Base-by-base conservation (phyloP, 2,113 vertebrate species). In the Nothobranchius furzeri region DNA sequence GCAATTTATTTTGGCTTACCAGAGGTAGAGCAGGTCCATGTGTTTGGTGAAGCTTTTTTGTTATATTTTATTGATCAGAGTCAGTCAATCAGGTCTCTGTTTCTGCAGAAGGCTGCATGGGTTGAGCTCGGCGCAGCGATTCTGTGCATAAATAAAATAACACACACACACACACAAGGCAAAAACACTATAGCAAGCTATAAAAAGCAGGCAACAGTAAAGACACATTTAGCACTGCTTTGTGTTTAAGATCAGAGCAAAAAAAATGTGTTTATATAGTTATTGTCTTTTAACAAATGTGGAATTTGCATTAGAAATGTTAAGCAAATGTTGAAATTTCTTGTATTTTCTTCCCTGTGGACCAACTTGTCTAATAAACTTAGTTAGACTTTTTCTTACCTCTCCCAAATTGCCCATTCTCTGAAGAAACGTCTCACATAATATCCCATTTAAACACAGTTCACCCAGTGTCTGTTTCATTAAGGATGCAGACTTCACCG, bases 401-500 rank as follows among this genome's bases (percentile, higher is more conserved):
- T 49, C 45, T 65, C 12, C 43, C 12, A 11, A 67, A 80, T 68
- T 64, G 62, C 52, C 69, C 70, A 46, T 64, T 76, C 25, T 70
- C 57, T 66, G 49, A 78, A 55, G 75, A 81, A 80, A 87, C 61
- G 59, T 25, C 64, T 65, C 74, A 74, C 50, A 55, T 42, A 63
- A 68, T 58, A 49, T 59, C 36, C 49, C 68, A 75, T 58, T 64
- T 57, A 14, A 55, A 70, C 60, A 69, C 40, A 57, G 40, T 40
- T 63, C 45, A 59, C 43, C 73, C 60, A 55, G 57, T 60, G 58
- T 24, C 20, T 60, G 36, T 75, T 87, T 85, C 85, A 79, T 83
- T 83, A 84, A 60, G 60, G 76, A 84, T 51, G 74, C 81, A 79
- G 68, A 73, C 61, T 56, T 72, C 51, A 77, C 24, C 64, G 68